Base-by-base conservation (phyloP, 2,888 invertebrate genomes). In the Odontocerum albicorne region DNA sequence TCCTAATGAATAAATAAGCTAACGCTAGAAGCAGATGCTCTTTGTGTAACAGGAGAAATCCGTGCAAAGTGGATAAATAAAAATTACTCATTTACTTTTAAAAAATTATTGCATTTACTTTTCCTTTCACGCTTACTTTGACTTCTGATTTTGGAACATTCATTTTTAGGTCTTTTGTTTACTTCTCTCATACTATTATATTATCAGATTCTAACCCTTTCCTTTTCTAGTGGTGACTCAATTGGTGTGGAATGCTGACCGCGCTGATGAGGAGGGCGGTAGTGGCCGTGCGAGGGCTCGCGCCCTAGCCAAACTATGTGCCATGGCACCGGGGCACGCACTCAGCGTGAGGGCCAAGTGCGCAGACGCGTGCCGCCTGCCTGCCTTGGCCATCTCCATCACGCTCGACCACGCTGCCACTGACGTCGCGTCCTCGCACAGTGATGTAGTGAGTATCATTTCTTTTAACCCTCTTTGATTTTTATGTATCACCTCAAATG, bases 291-390 rank as follows among this genome's bases (percentile, higher is more conserved):
- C 55, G 6, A 50, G 60, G 2, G 51, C 60, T 27, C 79, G 92
- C 45, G 85, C 95, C 2, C 76, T 97, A 42, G 84, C 86, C 38
- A 82, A 86, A 60, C 74, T 97, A 1, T 95, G 95, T 72, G 86
- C 87, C 64, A 92, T 95, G 84, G 94, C 94, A 71, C 94, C 96
- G 0, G 81, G 85, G 3, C 90, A 94, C 69, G 89, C 93, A 2
- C 79, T 96, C 39, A 83, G 88, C 27, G 87, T 96, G 1, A 77
- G 96, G 58, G 85, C 91, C 19, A 87, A 92, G 71, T 96, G 96
- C 70, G 91, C 94, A 1, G 91, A 95, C 66, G 80, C 91, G 47
- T 89, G 94, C 64, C 83, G 92, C 57, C 87, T 96, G 83, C 96
- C 96, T 2, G 93, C 92, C 0, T 75, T 96, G 49, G 89, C 93